These are phyloP conservation scores for Athetis lepigone DNA, from an alignment of 2,888 invertebrate genomes.

Conservation along the genomic window DNA sequence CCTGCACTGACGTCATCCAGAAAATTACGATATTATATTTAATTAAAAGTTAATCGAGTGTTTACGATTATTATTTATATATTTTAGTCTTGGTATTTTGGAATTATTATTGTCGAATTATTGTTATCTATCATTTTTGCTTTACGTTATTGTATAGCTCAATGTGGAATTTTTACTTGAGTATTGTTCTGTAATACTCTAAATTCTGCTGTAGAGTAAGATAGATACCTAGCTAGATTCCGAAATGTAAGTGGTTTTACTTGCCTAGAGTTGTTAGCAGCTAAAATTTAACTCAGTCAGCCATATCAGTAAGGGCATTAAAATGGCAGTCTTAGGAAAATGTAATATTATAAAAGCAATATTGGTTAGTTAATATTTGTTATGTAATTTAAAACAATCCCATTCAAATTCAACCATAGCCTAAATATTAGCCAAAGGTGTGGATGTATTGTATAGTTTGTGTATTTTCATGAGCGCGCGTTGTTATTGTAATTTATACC, in stretches of 20 bases:
- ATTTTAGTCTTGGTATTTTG: too few relatives aligned
- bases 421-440: constrained; percentile 52
- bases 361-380: neutral
- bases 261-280: constrained; percentile 24
- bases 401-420: constrained; percentile 15
- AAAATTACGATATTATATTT: too few relatives aligned
- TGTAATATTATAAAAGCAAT: constrained; percentile 3
- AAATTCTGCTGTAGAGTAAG: constrained; percentile 25
- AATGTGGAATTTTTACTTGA: neutral
- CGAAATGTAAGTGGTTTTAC: constrained; percentile 24
- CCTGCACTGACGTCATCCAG: too few relatives aligned
- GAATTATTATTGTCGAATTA: too few relatives aligned
- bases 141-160: too few relatives aligned
- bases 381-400: neutral
- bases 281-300: neutral
- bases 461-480: neutral
- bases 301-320: neutral
- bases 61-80: too few relatives aligned
- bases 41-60: too few relatives aligned
- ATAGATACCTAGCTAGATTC: constrained; percentile 17
- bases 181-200: neutral
- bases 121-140: too few relatives aligned
- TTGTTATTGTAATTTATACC: neutral
- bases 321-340: constrained; percentile 3
- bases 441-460: constrained; percentile 34